Percentiles rank a stretch among this genome's conserved stretches.
Evolutionary conservation across 2,888 invertebrate genomes (phyloP).

Genomic region (Heliconius erato): DNA sequence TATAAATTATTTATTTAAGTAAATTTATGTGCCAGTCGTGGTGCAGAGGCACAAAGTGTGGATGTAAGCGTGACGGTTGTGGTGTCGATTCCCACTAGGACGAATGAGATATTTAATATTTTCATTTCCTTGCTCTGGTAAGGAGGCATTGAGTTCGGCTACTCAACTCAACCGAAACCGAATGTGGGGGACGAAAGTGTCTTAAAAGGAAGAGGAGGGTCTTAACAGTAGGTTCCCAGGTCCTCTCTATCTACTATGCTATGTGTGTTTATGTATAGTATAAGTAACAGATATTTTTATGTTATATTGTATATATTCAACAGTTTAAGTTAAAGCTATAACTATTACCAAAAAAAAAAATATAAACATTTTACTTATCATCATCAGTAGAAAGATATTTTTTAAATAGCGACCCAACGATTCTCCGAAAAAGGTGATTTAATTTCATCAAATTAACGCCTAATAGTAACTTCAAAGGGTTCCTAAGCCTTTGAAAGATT

Average conservation of each 20-base stretch:
- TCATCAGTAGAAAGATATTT: not conserved
- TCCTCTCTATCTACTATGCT: too few relatives aligned
- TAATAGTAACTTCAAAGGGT: conserved; percentile 17
- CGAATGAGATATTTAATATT: too few relatives aligned
- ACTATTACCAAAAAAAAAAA: not conserved
- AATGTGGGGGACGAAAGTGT: too few relatives aligned
- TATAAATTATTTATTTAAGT: not conserved
- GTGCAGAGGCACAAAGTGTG: too few relatives aligned
- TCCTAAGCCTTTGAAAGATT: conserved; percentile 9
- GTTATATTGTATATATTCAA: not conserved
- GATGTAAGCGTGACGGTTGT: too few relatives aligned
- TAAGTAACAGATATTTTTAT: not conserved
- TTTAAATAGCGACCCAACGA: not conserved
- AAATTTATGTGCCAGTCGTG: not conserved
- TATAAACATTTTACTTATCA: not conserved
- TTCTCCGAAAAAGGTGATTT: not conserved
- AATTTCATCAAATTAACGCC: conserved; percentile 12
- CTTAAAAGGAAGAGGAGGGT: too few relatives aligned
- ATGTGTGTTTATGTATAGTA: not conserved
- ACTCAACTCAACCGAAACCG: too few relatives aligned
- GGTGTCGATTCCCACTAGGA: too few relatives aligned
- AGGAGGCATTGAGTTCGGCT: too few relatives aligned
- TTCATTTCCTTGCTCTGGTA: too few relatives aligned
- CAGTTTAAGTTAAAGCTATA: not conserved
- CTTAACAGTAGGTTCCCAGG: too few relatives aligned